A percentile compares a stretch with the other conserved stretches of the same genome.
These are phyloP conservation scores for Cyprinodon brontotheroides DNA, from an alignment of 2,113 vertebrate genomes.

Conservation along the genomic window DNA sequence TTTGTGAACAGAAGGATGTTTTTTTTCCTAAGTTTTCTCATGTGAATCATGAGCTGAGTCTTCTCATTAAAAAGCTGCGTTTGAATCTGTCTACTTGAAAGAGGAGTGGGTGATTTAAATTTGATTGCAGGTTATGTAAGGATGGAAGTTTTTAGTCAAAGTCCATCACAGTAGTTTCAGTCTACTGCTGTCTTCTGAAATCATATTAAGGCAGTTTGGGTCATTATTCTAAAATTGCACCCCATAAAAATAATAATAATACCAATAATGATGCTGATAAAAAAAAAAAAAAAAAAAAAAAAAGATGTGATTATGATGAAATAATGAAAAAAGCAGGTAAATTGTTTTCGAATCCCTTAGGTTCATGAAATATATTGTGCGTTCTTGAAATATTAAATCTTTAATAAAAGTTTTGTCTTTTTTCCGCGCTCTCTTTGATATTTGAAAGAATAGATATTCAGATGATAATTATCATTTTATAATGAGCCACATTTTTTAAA, in stretches of 20 bases:
- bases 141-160: conserved; percentile 14
- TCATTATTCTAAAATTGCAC: neutral
- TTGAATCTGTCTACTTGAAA: conserved; percentile 59
- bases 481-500: neutral
- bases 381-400: neutral
- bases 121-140: conserved; percentile 44
- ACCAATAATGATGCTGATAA: neutral
- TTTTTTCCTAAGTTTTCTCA: conserved; percentile 65
- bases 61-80: conserved; percentile 67
- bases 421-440: neutral
- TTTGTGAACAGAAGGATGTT: conserved; percentile 62
- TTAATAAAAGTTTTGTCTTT: neutral
- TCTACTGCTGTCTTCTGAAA: conserved; percentile 3
- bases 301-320: no score
- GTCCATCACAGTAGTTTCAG: neutral
- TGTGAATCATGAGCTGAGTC: conserved; percentile 54
- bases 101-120: conserved; percentile 46
- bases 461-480: neutral
- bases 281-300: no score
- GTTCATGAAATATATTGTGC: neutral
- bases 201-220: neutral
- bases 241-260: neutral
- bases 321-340: neutral
- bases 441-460: neutral
- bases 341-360: neutral